A percentile compares a stretch with the other conserved stretches of the same genome.
Conservation (phyloP, 2,888 invertebrate species). For the Diabrotica balteata region DNA sequence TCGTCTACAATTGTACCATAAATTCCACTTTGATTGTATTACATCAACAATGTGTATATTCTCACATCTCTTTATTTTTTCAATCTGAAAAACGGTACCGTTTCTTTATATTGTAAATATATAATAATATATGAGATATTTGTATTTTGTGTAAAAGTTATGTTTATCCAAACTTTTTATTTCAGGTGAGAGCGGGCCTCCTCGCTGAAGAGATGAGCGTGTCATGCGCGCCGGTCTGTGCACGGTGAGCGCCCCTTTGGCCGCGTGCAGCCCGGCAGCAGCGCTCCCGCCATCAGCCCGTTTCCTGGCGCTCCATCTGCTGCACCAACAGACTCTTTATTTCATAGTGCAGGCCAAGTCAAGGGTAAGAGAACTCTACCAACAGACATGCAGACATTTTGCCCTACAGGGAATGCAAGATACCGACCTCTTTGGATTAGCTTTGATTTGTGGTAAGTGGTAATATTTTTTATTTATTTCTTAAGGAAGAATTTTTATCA, state of each 20-base stretch:
- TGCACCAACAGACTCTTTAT: conserved; percentile 67
- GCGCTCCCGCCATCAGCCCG: conserved; percentile 70
- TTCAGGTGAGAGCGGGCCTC: conserved; percentile 52
- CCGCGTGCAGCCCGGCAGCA: conserved; percentile 72
- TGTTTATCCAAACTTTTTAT: conserved; percentile 30
- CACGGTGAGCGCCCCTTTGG: conserved; percentile 79
- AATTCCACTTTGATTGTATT: too few relatives aligned
- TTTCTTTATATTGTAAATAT: too few relatives aligned
- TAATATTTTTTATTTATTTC: background rate
- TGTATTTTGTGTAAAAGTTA: background rate
- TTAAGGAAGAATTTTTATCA: too few relatives aligned
- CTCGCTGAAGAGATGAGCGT: conserved; percentile 61
- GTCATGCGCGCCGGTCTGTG: conserved; percentile 72
- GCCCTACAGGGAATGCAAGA: conserved; percentile 84
- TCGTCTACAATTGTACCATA: too few relatives aligned
- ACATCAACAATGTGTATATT: too few relatives aligned
- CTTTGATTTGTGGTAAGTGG: conserved; percentile 81
- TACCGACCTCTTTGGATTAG: conserved; percentile 85
- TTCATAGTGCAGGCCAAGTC: conserved; percentile 78
- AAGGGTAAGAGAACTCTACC: conserved; percentile 82
- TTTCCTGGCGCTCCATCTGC: conserved; percentile 71
- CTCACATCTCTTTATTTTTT: too few relatives aligned
- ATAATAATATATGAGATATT: too few relatives aligned
- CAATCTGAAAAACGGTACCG: too few relatives aligned
- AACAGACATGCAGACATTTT: conserved; percentile 81